Base-by-base conservation (phyloP, 1,140 invertebrate species). In the Brachionus rotundiformis region DNA sequence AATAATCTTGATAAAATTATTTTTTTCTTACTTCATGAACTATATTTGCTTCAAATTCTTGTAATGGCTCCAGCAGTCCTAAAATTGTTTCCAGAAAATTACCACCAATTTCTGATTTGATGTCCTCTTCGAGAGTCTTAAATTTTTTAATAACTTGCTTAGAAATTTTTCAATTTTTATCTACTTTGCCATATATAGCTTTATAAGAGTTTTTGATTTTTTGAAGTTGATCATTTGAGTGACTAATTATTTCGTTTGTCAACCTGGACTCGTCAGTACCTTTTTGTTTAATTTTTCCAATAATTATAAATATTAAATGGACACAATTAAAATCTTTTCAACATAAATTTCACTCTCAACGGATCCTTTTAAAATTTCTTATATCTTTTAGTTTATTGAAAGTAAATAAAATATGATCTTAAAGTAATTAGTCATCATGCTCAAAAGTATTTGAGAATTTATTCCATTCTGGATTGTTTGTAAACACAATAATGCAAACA, bases 181-280 rank as follows among this genome's bases (percentile, higher is more conserved):
- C 13, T 79, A 80, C 76, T 27, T 61, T 19, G 23, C 47, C 76
- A 61, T 13, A 80, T 11, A 80, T 31, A 11, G 29, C 36, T 41
- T 5, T 13, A 16, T 61, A 80, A 36, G 8, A 3, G 27, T 41
- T 49, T 65, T 80, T 80, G 0, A 80, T 36, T n/a, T 47, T 3
- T 36, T 80, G 76, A 29, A 27, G 76, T 61, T 80, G 49, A 13
- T 10, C 27, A 41, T 80, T 80, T 5, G 47, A 61, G 13, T 59
- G 76, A 39, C 8, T 23, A 8, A n/a, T 27, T 27, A 59, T 36
- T 41, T 59, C 47, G 7, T 65, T 59, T 41, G 59, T 80, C 1
- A 80, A n/a, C 11, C 44, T 36, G 2, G 39, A 39, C 61, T 80
- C 76, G 61, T 80, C 47, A 29, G 76, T 80, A 1, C 76, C 76